A percentile compares a stretch with the other conserved stretches of the same genome.
phyloP scores from a whole-genome alignment of 2,888 invertebrate genomes.

The Chrysotoxum bicinctum region DNA sequence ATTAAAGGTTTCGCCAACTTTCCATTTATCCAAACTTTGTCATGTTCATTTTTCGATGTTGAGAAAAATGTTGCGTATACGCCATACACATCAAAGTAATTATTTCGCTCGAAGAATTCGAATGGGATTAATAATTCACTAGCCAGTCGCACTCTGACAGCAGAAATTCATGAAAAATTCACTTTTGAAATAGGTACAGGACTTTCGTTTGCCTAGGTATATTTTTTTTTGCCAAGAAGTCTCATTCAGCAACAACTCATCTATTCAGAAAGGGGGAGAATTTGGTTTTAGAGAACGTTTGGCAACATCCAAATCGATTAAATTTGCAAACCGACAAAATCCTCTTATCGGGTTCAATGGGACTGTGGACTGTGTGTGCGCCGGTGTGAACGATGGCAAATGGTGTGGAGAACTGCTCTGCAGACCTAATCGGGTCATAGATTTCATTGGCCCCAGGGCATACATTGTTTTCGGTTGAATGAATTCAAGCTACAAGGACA shows the following conservation, averaged over 20 bases:
- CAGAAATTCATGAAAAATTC: conserved; percentile 17
- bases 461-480: conserved; percentile 39
- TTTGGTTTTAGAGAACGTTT: not conserved
- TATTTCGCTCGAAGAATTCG: conserved; percentile 25
- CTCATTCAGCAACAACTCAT: not conserved
- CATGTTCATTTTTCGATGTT: not conserved
- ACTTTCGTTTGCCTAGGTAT: not conserved
- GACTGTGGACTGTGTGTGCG: not conserved
- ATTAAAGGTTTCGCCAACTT: too few relatives aligned
- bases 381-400: conserved; percentile 37
- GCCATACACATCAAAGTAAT: conserved; percentile 19
- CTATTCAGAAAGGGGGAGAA: not conserved
- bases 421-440: conserved; percentile 36
- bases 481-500: conserved; percentile 28
- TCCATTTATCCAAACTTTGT: not conserved
- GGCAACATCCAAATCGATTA: conserved; percentile 37
- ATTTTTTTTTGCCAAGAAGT: not conserved
- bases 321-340: conserved; percentile 30
- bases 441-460: conserved; percentile 48
- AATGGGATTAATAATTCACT: conserved; percentile 45
- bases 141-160: not conserved
- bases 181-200: not conserved
- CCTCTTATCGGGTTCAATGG: conserved; percentile 17
- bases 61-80: conserved; percentile 24
- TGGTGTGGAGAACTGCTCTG: conserved; percentile 20